Conservation (phyloP, 2,113 vertebrate species). For the Alosa alosa region DNA sequence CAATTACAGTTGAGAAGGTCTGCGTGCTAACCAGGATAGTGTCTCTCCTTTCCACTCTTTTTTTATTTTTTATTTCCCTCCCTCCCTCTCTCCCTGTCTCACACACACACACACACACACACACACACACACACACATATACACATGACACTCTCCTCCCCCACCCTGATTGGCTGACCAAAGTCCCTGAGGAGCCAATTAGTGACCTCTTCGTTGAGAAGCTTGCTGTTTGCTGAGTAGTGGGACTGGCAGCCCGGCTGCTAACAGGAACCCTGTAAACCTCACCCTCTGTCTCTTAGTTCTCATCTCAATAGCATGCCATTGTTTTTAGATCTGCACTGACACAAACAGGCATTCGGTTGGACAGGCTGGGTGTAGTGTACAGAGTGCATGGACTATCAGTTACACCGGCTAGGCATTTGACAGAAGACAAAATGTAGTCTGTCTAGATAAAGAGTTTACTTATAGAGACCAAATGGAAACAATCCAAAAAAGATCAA, state of each 20-base stretch:
- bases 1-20: no score
- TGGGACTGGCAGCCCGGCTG: neutral
- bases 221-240: neutral
- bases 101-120: conserved; percentile 5
- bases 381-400: neutral
- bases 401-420: neutral
- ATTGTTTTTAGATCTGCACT: neutral
- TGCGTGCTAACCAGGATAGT: no score
- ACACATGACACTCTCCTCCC: conserved; percentile 21
- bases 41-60: no score
- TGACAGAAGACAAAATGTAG: neutral
- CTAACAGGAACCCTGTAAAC: neutral
- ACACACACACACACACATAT: neutral
- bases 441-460: neutral
- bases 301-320: neutral
- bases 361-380: neutral
- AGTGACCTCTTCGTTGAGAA: conserved; percentile 41
- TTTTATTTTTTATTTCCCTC: no score
- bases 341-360: neutral
- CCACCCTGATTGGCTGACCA: conserved; percentile 31
- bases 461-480: no score
- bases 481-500: neutral
- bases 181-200: conserved; percentile 55
- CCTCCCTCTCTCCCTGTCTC: no score
- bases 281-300: neutral